Evolutionary conservation across 2,113 vertebrate species (phyloP), one percentile per base, ranked within the genome.

Genomic region (Apodemus speciosus): DNA sequence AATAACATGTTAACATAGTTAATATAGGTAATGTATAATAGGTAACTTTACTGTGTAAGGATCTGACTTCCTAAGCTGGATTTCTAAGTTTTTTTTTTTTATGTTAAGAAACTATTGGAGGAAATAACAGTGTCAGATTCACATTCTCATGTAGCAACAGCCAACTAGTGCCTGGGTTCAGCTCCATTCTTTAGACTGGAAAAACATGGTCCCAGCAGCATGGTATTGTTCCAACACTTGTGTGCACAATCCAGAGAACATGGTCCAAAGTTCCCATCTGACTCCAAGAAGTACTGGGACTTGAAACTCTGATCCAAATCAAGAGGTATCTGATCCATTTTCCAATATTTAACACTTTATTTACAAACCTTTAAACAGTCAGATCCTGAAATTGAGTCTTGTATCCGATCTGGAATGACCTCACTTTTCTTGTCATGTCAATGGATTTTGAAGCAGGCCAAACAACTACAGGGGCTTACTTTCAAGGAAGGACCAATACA

Each of bases 361-460:
- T 71, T 68, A 66, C 20, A 56, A 75, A 40, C 30, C 76, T 79
- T 27, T 93, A 84, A 83, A 72, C 35, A 69, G 15, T 69, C 69
- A 16, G 1, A 91, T 92, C 21, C 51, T 86, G 35, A 91, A 83
- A 84, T 16, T 51, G 7, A 56, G 30, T n/a, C 30, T 7, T 68
- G 43, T 32, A 75, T 60, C 58, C 71, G n/a, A 56, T 2, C 46
- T 43, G 1, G 3, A 75, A 43, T 64, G 5, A 27, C 18, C 2
- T 15, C 4, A 27, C 9, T 91, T 92, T 94, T 66, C 84, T 87
- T 51, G 73, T 76, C 1, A n/a, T 25, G 18, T 7, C n/a, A n/a
- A 6, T 51, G 60, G 7, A 68, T 56, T 62, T 60, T 81, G 35
- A 92, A 84, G 51, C 16, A 69, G 14, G 10, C 68, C 56, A 25